These are phyloP conservation scores for Cephalotes varians DNA, from an alignment of 2,888 invertebrate species.

Conservation along the genomic window DNA sequence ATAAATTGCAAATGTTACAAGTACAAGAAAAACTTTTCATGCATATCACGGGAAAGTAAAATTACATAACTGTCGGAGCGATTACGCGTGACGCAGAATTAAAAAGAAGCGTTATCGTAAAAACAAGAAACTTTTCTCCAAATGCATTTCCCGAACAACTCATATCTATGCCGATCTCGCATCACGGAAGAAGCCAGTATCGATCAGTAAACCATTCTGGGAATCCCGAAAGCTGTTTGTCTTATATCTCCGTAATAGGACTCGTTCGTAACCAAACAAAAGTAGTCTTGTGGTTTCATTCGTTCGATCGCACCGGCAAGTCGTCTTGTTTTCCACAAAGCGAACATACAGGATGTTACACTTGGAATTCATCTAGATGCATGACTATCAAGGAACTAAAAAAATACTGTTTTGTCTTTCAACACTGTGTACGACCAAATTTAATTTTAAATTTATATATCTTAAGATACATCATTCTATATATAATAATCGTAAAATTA, in stretches of 20 bases:
- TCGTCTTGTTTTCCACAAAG: conserved; percentile 16
- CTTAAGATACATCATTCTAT: not conserved
- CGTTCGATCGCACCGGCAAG: conserved; percentile 10
- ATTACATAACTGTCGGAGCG: conserved; percentile 29
- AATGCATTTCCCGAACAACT: conserved; percentile 10
- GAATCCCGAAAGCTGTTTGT: conserved; percentile 50
- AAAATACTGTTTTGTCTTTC: not conserved
- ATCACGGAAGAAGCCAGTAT: not conserved
- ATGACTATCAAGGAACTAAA: not conserved
- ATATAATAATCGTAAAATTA: not conserved
- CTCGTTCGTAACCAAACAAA: conserved; percentile 40
- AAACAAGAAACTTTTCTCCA: not conserved
- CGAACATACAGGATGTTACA: not conserved
- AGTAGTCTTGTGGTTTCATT: conserved; percentile 34
- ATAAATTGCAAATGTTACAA: conserved; percentile 24
- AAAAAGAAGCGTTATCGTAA: conserved; percentile 26
- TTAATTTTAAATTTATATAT: not conserved
- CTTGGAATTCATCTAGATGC: not conserved
- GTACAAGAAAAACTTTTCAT: conserved; percentile 27
- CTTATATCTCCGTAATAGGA: conserved; percentile 44
- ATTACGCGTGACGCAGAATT: conserved; percentile 37
- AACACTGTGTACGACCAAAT: not conserved
- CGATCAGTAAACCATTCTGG: conserved; percentile 43
- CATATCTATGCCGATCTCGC: conserved; percentile 7
- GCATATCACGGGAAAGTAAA: conserved; percentile 4